Conservation (phyloP, 1,140 invertebrate species). For the Trachymyrmex cornetzi region DNA sequence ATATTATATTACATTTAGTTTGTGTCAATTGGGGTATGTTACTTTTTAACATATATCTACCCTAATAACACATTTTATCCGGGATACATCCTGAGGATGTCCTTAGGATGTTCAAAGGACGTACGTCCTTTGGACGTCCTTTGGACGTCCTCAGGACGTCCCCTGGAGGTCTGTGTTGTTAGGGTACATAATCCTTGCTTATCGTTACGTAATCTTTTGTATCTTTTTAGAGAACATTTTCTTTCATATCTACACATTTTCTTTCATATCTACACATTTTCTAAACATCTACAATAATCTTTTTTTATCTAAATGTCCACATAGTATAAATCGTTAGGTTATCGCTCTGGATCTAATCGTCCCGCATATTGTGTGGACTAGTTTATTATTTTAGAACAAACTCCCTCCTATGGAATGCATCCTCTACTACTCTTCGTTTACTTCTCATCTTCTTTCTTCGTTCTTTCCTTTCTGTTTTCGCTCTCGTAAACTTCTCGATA, state of each 20-base stretch:
- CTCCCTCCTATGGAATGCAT: conserved; percentile 67
- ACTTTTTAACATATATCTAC: too few species aligned
- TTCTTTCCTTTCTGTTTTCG: conserved; percentile 20
- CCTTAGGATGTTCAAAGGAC: too few species aligned
- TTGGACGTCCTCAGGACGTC: too few species aligned
- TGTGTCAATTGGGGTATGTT: neutral
- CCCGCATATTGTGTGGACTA: conserved; percentile 59
- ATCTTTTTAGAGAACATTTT: neutral
- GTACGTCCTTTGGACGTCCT: too few species aligned
- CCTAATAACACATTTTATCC: too few species aligned
- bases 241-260: conserved; percentile 17
- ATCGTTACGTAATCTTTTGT: neutral
- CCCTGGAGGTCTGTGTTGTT: too few species aligned
- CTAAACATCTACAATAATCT: neutral
- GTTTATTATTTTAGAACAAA: conserved; percentile 82
- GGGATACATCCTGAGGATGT: too few species aligned
- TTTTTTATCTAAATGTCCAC: conserved; percentile 36
- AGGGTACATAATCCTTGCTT: neutral
- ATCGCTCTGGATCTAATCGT: conserved; percentile 60
- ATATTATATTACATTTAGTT: too few species aligned
- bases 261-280: conserved; percentile 32
- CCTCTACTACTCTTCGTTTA: conserved; percentile 44
- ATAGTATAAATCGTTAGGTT: conserved; percentile 40
- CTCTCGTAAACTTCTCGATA: conserved; percentile 53
- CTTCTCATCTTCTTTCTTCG: conserved; percentile 51